Base-by-base conservation (phyloP, 2,113 vertebrate genomes). In the Ivindomyrus marchei region DNA sequence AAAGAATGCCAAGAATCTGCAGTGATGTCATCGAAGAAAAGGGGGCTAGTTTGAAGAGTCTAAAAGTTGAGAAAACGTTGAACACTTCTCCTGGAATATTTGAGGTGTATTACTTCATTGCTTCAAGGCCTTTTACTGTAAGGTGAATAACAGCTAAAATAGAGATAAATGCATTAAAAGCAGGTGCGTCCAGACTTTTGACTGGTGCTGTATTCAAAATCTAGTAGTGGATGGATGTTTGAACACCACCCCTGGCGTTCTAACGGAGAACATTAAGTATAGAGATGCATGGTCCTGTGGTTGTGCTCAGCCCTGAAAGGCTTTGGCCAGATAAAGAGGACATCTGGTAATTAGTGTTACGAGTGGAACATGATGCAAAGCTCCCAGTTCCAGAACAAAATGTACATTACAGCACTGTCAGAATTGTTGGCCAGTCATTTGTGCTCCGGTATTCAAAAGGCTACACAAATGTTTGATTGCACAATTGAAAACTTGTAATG, bases 281-380 rank as follows among this genome's bases (percentile, higher is more conserved):
- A 85, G 52, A 52, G 21, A 58, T 52, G 62, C 36, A 13, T 50
- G 47, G 50, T 52, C 58, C 88, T 56, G 66, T 53, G 74, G 13
- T 45, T 21, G 85, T 80, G 49, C n/a, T 39, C 85, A 42, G 85
- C 85, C 49, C 50, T 56, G 27, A 11, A 46, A 84, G 46, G 49
- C 52, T 36, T 47, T n/a, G 52, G 85, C 31, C 66, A 77, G 88
- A 91, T 88, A 83, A 88, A 80, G 70, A 50, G 70, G 46, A 87
- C 47, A 74, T 74, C 47, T 45, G 88, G 47, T 52, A 87, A 87
- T 87, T 53, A 86, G 88, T 85, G 77, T 42, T 88, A 53, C n/a
- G 47, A 89, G n/a, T 47, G 85, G 90, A 42, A 91, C 39, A 88
- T 91, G 31, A 42, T 88, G 84, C 39, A 24, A 9, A 36, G 24